Evolutionary conservation across 2,888 invertebrate genomes (phyloP).

Genomic region (Odontocolon sp.): DNA sequence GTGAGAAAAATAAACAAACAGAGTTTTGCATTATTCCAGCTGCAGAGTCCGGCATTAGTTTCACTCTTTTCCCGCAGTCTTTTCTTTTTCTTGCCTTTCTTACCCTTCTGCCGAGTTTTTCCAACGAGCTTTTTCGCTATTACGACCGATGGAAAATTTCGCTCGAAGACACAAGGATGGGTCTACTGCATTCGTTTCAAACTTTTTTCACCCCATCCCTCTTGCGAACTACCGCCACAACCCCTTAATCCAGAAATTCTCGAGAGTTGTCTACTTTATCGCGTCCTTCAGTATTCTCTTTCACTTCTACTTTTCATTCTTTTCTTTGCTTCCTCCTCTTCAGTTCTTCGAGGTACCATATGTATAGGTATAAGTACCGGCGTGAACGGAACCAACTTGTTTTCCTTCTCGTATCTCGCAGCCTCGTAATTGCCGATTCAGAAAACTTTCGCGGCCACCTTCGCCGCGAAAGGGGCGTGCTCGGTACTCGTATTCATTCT

Average conservation of each 20-base stretch:
- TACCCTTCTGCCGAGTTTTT: too few species aligned
- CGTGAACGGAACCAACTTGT: slow-evolving; percentile 40
- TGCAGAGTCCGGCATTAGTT: slow-evolving; percentile 44
- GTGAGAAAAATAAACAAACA: slow-evolving; percentile 30
- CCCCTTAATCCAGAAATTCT: slow-evolving; percentile 59
- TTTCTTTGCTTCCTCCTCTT: slow-evolving; percentile 13
- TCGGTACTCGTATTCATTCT: slow-evolving; percentile 11
- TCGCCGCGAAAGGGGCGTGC: slow-evolving; percentile 14
- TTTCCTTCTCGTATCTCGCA: slow-evolving; percentile 47
- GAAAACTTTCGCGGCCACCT: slow-evolving; percentile 52
- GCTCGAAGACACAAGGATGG: slow-evolving; percentile 39
- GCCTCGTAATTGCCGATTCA: slow-evolving; percentile 60
- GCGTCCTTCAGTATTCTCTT: slow-evolving; percentile 8
- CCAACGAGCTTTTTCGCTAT: slow-evolving; percentile 49
- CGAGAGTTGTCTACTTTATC: slow-evolving; percentile 47
- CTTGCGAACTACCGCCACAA: slow-evolving; percentile 39
- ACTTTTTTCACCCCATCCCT: slow-evolving; percentile 44
- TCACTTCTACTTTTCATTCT: slow-evolving; percentile 25
- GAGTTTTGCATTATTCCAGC: slow-evolving; percentile 52
- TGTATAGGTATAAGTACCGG: slow-evolving; percentile 19
- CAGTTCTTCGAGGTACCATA: not conserved
- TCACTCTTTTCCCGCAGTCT: not conserved
- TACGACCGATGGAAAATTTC: slow-evolving; percentile 57
- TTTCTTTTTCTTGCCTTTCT: slow-evolving; percentile 22
- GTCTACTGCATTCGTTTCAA: slow-evolving; percentile 19